Evolutionary conservation across 2,888 invertebrate genomes (phyloP).

Genomic region (Agrenia bidenticulata): DNA sequence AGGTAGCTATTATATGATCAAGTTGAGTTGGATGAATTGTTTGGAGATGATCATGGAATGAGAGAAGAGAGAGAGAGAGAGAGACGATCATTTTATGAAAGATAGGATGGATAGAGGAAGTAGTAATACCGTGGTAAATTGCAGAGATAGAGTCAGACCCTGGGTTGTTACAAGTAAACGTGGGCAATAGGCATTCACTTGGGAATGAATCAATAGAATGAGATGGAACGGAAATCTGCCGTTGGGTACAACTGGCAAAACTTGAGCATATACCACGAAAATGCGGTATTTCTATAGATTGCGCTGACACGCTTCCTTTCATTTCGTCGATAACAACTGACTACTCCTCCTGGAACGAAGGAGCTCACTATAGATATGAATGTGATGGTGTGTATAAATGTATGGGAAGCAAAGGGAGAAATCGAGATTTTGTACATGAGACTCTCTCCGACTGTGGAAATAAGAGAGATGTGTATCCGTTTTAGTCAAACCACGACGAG

Average conservation of each 20-base stretch:
- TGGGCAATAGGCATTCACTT: slow-evolving; percentile 31
- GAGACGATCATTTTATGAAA: slow-evolving; percentile 21
- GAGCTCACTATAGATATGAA: neutral
- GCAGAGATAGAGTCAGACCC: slow-evolving; percentile 17
- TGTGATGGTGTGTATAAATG: too few relatives aligned
- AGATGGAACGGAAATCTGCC: slow-evolving; percentile 40
- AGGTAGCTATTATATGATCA: slow-evolving; percentile 2
- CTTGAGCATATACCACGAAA: slow-evolving; percentile 32
- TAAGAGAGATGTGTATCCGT: slow-evolving; percentile 17
- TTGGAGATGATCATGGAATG: slow-evolving; percentile 8
- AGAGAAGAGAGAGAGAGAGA: slow-evolving; percentile 14
- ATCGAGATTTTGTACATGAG: neutral
- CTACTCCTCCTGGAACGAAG: slow-evolving; percentile 9
- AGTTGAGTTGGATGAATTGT: slow-evolving; percentile 9
- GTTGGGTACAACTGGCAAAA: slow-evolving; percentile 28
- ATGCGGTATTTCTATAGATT: slow-evolving; percentile 28
- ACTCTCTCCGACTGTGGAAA: neutral
- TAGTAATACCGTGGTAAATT: slow-evolving; percentile 20
- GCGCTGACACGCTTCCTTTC: slow-evolving; percentile 40
- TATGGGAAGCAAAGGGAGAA: neutral
- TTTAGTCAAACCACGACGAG: slow-evolving; percentile 13
- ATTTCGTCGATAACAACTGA: slow-evolving; percentile 37
- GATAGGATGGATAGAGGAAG: slow-evolving; percentile 5
- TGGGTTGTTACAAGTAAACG: slow-evolving; percentile 32
- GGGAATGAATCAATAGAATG: slow-evolving; percentile 42